Evolutionary conservation across 2,797 vertebrate species (phyloP), one percentile per base, ranked within the genome.

Genomic region (Diplodus puntazzo): DNA sequence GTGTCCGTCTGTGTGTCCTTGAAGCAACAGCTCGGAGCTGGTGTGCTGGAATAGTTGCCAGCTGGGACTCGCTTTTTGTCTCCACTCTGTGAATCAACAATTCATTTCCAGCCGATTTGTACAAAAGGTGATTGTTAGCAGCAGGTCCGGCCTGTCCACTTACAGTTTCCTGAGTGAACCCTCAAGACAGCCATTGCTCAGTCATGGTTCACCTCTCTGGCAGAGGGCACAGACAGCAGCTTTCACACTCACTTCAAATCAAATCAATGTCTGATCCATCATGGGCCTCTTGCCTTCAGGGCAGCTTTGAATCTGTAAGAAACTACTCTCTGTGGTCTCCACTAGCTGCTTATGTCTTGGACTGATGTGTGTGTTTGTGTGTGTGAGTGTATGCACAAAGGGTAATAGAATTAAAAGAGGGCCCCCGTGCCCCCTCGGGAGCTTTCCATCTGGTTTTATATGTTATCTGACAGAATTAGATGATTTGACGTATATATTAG

Each of bases 191-290:
- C 77, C 91, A 86, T 92, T 87, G 87, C 88, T 94, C 93, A 92
- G 90, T 94, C 90, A 91, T 21, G 63, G 81, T 89, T 94, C 90
- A 91, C 87, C 89, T 90, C 87, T 89, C 69, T 90, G 92, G 85
- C 92, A 92, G 89, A 87, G 91, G 94, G 88, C 93, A 91, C 58
- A 69, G 77, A 84, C 75, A 45, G 71, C 82, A 54, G 89, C 91
- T 91, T 89, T 93, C 90, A 92, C 89, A 91, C 90, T 94, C 87
- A 85, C 91, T 95, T 92, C 84, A 95, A 95, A 95, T 95, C 92
- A 95, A 94, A 95, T 94, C 92, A 95, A 90, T 92, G 92, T 92
- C 93, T 95, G 94, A 96, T 96, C 95, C 94, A 93, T 96, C 95
- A 95, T 85, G 88, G 87, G 84, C 87, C 80, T 83, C 68, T 76